These are phyloP conservation scores for Pseudopipra pipra DNA, from an alignment of 2,113 vertebrate species.

Conservation along the genomic window DNA sequence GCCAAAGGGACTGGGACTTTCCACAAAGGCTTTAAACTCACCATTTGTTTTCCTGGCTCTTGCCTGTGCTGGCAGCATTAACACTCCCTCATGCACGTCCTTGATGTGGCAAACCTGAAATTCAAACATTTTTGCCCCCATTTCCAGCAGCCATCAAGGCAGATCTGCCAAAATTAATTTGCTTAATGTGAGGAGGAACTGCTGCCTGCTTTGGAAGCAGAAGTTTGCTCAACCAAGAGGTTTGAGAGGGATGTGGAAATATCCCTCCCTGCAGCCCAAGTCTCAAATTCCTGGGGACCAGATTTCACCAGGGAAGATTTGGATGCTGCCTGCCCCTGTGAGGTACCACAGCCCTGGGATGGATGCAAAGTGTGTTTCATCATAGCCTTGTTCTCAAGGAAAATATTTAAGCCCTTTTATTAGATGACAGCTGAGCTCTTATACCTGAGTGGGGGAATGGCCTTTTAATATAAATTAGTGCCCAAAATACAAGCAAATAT, in stretches of 20 bases:
- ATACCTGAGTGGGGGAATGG: not conserved
- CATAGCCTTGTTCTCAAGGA: not conserved
- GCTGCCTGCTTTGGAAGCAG: not conserved
- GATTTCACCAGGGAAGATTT: not conserved
- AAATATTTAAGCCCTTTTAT: not conserved
- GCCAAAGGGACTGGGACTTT: not conserved
- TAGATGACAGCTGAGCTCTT: not conserved
- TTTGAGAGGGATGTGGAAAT: not conserved
- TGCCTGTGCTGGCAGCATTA: not conserved
- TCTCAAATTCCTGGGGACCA: not conserved
- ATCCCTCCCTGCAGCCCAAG: not conserved
- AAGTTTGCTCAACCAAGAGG: not conserved
- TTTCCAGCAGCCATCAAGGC: not conserved
- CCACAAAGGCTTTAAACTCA: not conserved
- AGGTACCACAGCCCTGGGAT: not conserved
- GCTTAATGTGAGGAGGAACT: fast-evolving
- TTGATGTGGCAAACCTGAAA: not conserved
- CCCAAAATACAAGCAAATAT: not conserved
- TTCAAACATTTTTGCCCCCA: not conserved
- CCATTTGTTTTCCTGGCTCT: not conserved
- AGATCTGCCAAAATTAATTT: not conserved
- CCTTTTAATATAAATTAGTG: not conserved
- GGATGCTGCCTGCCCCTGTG: not conserved
- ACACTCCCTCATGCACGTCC: fast-evolving
- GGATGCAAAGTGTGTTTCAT: not conserved